A percentile compares a stretch with the other conserved stretches of the same genome.
Evolutionary conservation across 1,140 invertebrate genomes (phyloP).

Genomic region (Lepidostoma basale): DNA sequence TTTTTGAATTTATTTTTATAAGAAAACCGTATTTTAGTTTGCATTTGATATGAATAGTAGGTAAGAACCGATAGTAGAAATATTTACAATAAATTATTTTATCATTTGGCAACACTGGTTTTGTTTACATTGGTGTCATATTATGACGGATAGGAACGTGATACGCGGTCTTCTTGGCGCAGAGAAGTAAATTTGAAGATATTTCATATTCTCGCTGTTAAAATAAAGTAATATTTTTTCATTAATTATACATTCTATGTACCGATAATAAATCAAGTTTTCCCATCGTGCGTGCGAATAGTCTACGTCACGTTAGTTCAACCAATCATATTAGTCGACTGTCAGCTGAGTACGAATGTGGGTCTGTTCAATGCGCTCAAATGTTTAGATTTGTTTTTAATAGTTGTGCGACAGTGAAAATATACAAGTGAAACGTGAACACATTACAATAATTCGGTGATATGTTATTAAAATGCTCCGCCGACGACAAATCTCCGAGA

Average conservation of each 20-base stretch:
- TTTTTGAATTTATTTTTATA: no score
- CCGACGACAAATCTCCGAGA: conserved; percentile 28
- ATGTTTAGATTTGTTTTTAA: conserved; percentile 26
- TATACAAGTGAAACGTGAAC: conserved; percentile 19
- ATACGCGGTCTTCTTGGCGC: background rate
- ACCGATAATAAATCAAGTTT: background rate
- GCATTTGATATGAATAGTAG: no score
- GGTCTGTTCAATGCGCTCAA: conserved; percentile 28
- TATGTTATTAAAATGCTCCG: conserved; percentile 30
- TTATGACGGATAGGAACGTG: conserved; percentile 2
- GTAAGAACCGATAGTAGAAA: background rate
- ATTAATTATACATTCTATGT: background rate
- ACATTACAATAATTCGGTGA: conserved; percentile 13
- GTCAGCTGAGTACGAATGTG: conserved; percentile 30
- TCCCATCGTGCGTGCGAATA: background rate
- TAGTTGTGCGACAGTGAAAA: conserved; percentile 23
- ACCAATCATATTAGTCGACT: conserved; percentile 33
- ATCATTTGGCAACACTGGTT: conserved; percentile 14
- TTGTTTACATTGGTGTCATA: conserved; percentile 33
- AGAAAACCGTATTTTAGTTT: no score
- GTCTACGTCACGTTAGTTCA: conserved; percentile 19
- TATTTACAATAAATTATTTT: background rate
- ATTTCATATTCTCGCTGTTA: no score
- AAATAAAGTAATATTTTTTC: no score
- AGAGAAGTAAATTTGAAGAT: background rate